Percentiles rank a stretch among this genome's conserved stretches.
phyloP scores from a whole-genome alignment of 2,113 vertebrate genomes.

The Neomonachus schauinslandi region DNA sequence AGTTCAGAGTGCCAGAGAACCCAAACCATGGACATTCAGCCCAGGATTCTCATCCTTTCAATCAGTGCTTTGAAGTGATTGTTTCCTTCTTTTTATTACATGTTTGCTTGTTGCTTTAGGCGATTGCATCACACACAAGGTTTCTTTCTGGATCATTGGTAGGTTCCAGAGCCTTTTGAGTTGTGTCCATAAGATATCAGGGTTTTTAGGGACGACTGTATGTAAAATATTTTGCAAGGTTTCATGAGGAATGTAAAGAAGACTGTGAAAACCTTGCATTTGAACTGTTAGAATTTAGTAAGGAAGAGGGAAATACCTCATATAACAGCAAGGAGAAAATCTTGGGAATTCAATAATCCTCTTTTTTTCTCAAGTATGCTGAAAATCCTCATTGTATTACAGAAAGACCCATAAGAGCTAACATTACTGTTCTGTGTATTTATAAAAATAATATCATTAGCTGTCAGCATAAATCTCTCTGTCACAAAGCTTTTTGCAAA shows the following conservation, averaged over 20 bases:
- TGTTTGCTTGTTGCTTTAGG: not conserved
- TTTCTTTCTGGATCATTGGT: not conserved
- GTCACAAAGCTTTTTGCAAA: not conserved
- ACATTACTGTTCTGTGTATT: not conserved
- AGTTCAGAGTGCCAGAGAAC: not conserved
- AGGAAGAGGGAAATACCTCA: constrained; percentile 41
- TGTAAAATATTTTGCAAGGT: not conserved
- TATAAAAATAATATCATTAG: constrained; percentile 44
- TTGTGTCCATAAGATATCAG: not conserved
- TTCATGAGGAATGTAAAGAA: not conserved
- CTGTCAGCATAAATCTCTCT: not conserved
- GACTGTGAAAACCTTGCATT: not conserved
- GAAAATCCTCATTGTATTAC: not conserved
- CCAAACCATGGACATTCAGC: not conserved
- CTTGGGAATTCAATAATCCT: constrained; percentile 13
- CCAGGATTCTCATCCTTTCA: not conserved
- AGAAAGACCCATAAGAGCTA: not conserved
- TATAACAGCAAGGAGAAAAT: not conserved
- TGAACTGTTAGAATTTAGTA: constrained; percentile 13
- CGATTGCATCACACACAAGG: not conserved
- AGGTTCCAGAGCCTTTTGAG: not conserved
- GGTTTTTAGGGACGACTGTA: not conserved
- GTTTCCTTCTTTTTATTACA: not conserved
- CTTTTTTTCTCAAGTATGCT: not conserved
- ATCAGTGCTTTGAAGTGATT: not conserved